Base-by-base conservation (phyloP, 2,888 invertebrate species). In the Aproaerema taeniolella region DNA sequence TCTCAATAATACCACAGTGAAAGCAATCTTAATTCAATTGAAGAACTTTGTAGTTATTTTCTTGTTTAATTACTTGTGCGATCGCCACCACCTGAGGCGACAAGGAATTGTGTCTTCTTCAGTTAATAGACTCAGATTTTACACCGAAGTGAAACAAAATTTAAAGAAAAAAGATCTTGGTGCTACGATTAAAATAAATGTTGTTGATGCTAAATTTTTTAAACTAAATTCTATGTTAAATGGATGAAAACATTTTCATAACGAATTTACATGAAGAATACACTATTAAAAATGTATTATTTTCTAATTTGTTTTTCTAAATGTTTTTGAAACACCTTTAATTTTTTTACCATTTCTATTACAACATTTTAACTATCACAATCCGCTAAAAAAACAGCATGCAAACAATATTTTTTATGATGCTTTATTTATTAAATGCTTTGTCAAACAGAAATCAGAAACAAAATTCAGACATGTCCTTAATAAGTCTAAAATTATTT, bases 81-180 rank as follows among this genome's bases (percentile, higher is more conserved):
- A 26, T 26, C n/a, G 8, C 8, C n/a, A n/a, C 8, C 26, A 26
- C 26, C 26, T 26, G 26, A n/a, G 26, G 26, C 26, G 26, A n/a
- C n/a, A n/a, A 3, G n/a, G 26, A 26, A 26, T 26, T 26, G 26
- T 26, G 26, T 26, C 26, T n/a, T 26, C 26, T 26, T 26, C 26
- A 26, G 8, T 26, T 26, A 26, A 26, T 26, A 26, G 26, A 6
- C 5, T 4, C 6, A 3, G 26, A 2, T 26, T 6, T 26, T 26
- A 26, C 26, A 20, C 20, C 7, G 20, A 20, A 4, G 7, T 7
- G 20, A 6, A 20, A 20, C n/a, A n/a, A n/a, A n/a, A n/a, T n/a
- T n/a, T n/a, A n/a, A n/a, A n/a, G n/a, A n/a, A n/a, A n/a, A n/a
- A n/a, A n/a, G n/a, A n/a, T n/a, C n/a, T n/a, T n/a, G n/a, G n/a